Evolutionary conservation across 1,140 invertebrate species (phyloP), one percentile per base, ranked within the genome.

Genomic region (Rhizoglyphus robini): DNA sequence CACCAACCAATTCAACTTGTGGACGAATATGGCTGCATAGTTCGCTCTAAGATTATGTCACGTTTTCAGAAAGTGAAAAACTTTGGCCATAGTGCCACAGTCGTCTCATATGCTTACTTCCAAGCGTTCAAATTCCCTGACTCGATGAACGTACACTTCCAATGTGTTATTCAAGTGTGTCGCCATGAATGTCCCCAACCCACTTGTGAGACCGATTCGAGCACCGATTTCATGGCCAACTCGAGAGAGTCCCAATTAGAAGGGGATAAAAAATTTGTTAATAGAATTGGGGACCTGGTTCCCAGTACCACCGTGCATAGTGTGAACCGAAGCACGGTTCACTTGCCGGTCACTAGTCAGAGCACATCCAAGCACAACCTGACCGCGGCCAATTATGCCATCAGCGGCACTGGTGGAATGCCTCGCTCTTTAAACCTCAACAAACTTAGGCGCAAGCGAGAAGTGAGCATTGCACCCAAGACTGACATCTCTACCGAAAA

Each of bases 81-180:
- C 74, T 95, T 94, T 65, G 91, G 90, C 8, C 86, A 88, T 0
- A 88, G 87, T 63, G 91, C 91, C 4, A 90, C 88, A 1, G 89
- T 93, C 0, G 77, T 93, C 2, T 91, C 88, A 0, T 94, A 92
- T 70, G 89, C 90, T 0, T 88, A 93, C 74, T 93, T 94, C 82
- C 88, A 91, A 78, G 90, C 90, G 0, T 95, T 94, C 79, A 94
- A 95, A 76, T 95, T 95, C 83, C 90, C 90, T 0, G 90, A 95
- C 74, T 92, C 88, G 13, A 94, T 94, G 90, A 92, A 94, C 36
- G 65, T 95, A 1, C 90, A 93, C 80, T 95, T 95, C 85, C 91
- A 95, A 75, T 94, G 90, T 73, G 88, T 92, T 1, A 94, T 95
- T 70, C 90, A 95, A 79, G 90, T 94, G 1, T 95, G 90, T 70